A percentile compares a stretch with the other conserved stretches of the same genome.
These are phyloP conservation scores for Drosophila melanocephala DNA, from an alignment of 2,888 invertebrate genomes.

Conservation along the genomic window DNA sequence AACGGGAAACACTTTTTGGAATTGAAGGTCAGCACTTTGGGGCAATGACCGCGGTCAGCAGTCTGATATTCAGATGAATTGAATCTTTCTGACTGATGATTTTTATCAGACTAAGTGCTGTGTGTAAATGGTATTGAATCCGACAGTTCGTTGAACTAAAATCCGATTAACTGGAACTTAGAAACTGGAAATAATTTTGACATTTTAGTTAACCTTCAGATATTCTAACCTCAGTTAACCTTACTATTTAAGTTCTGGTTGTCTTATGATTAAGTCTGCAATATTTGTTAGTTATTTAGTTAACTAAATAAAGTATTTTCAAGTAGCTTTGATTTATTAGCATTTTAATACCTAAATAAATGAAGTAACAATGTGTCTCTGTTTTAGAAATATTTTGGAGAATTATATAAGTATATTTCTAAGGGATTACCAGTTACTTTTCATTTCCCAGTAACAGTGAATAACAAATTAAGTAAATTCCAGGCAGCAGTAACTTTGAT, in stretches of 20 bases:
- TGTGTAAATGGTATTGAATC: not conserved
- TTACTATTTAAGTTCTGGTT: not conserved
- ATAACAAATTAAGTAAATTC: not conserved
- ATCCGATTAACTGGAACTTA: not conserved
- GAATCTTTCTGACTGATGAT: conserved; percentile 1
- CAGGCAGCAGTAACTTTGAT: not conserved
- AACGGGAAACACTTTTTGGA: conserved; percentile 53
- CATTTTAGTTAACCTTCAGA: not conserved
- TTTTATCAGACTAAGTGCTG: conserved; percentile 22
- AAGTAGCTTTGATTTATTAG: not conserved
- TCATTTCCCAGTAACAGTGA: too few relatives aligned
- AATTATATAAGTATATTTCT: not conserved
- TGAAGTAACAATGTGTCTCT: not conserved
- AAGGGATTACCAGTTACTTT: too few relatives aligned
- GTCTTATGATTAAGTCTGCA: not conserved
- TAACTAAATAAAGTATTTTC: not conserved
- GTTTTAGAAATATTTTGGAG: not conserved
- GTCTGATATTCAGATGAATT: not conserved
- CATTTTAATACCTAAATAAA: not conserved
- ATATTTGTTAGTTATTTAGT: not conserved
- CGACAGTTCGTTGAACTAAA: not conserved
- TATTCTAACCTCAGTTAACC: not conserved
- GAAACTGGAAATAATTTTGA: not conserved
- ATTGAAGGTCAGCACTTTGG: conserved; percentile 47
- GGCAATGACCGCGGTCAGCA: conserved; percentile 40